Evolutionary conservation across 2,888 invertebrate species (phyloP).

Genomic region (Temnothorax ravouxi): DNA sequence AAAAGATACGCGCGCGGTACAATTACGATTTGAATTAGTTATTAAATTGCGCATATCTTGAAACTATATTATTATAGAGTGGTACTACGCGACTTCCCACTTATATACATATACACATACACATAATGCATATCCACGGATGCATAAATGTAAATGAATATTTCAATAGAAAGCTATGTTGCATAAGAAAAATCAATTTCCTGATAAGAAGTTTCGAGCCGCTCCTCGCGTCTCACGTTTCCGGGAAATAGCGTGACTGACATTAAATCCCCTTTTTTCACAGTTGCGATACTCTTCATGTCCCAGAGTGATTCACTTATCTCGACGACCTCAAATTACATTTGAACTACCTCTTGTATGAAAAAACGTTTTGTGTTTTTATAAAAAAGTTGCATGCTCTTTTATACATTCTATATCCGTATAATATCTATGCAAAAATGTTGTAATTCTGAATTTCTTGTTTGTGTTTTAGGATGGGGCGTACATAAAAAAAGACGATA

Average conservation of each 20-base stretch:
- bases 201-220: slow-evolving; percentile 23
- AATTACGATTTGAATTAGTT: slow-evolving; percentile 50
- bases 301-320: neutral
- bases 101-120: neutral
- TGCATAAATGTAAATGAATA: slow-evolving; percentile 33
- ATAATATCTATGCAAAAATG: slow-evolving; percentile 16
- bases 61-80: slow-evolving; percentile 12
- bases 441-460: slow-evolving; percentile 49
- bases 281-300: neutral
- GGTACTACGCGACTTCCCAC: neutral
- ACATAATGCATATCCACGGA: neutral
- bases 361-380: neutral
- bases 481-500: slow-evolving; percentile 89
- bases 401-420: neutral
- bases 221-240: slow-evolving; percentile 27
- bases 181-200: slow-evolving; percentile 47
- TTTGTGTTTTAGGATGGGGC: slow-evolving; percentile 87
- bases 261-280: slow-evolving; percentile 7
- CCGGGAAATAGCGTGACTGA: slow-evolving; percentile 37
- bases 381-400: neutral
- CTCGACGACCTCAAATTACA: slow-evolving; percentile 5
- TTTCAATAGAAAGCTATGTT: slow-evolving; percentile 2
- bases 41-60: slow-evolving; percentile 41
- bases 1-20: slow-evolving; percentile 18
- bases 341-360: neutral